Conservation (phyloP, 2,888 invertebrate species). For the Cephalotes varians region DNA sequence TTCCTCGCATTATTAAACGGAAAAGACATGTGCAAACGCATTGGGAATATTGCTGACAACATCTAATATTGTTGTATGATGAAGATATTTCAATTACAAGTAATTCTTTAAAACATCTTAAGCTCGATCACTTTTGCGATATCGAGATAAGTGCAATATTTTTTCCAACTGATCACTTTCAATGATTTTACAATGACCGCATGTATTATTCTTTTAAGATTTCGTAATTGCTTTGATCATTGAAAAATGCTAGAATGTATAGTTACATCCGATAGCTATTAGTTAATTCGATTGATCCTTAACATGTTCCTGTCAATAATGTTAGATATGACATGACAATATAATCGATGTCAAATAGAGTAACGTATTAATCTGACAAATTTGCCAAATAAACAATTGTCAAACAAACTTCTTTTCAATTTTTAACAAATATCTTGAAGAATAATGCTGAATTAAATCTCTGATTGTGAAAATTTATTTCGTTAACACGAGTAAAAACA, state of each 20-base stretch:
- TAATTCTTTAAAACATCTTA: not conserved
- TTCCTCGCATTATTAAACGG: not conserved
- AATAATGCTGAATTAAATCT: not conserved
- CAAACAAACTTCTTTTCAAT: not conserved
- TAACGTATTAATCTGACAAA: not conserved
- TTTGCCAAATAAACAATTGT: not conserved
- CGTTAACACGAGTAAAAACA: not conserved
- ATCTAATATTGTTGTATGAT: not conserved
- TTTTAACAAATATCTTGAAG: not conserved
- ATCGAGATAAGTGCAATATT: not conserved
- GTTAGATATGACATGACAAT: not conserved
- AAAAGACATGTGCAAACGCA: not conserved
- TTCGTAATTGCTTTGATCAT: not conserved
- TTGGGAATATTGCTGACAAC: not conserved
- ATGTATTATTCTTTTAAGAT: not conserved
- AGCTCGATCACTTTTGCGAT: not conserved
- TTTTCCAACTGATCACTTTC: not conserved
- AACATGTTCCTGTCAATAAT: not conserved
- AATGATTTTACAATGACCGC: not conserved
- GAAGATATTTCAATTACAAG: constrained; percentile 1
- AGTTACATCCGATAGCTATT: not conserved
- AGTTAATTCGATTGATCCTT: not conserved
- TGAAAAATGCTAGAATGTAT: not conserved
- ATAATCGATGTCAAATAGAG: not conserved
- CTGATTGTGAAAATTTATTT: constrained; percentile 11